These are phyloP conservation scores for Chironomus riparius DNA, from an alignment of 2,888 invertebrate species.

Conservation along the genomic window DNA sequence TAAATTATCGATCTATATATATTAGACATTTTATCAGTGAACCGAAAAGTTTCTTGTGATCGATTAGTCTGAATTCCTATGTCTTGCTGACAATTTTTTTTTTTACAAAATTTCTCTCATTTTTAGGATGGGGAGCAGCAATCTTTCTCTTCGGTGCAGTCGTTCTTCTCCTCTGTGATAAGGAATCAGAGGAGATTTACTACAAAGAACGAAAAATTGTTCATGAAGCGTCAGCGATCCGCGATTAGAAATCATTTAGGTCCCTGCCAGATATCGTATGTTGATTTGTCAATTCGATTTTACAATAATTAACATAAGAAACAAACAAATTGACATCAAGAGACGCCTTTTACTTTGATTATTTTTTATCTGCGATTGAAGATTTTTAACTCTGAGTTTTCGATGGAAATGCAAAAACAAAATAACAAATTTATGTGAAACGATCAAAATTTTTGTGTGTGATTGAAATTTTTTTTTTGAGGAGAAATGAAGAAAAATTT, in stretches of 20 bases:
- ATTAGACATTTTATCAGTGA: too few relatives aligned
- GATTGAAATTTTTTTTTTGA: not conserved
- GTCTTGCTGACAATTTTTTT: too few relatives aligned
- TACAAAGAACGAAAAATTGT: constrained; percentile 92
- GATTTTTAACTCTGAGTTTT: constrained; percentile 11
- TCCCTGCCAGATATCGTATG: constrained; percentile 25
- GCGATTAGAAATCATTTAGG: constrained; percentile 21
- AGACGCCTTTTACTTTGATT: constrained; percentile 22
- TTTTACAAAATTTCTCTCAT: not conserved
- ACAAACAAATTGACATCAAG: not conserved
- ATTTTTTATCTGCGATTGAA: constrained; percentile 19
- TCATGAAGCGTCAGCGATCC: constrained; percentile 37
- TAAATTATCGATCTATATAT: too few relatives aligned
- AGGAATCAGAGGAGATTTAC: constrained; percentile 96
- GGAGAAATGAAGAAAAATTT: not conserved
- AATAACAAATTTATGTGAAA: not conserved
- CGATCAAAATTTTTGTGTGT: not conserved
- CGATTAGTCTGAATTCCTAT: too few relatives aligned
- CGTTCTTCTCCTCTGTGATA: constrained; percentile 88
- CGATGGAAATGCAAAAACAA: not conserved
- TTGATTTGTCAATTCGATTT: constrained; percentile 6
- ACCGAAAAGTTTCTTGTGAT: too few relatives aligned
- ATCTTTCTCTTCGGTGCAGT: constrained; percentile 93
- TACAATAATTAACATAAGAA: not conserved
- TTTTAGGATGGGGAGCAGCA: constrained; percentile 79